phyloP scores from a whole-genome alignment of 2,113 vertebrate species.

The Manacus vitellinus region DNA sequence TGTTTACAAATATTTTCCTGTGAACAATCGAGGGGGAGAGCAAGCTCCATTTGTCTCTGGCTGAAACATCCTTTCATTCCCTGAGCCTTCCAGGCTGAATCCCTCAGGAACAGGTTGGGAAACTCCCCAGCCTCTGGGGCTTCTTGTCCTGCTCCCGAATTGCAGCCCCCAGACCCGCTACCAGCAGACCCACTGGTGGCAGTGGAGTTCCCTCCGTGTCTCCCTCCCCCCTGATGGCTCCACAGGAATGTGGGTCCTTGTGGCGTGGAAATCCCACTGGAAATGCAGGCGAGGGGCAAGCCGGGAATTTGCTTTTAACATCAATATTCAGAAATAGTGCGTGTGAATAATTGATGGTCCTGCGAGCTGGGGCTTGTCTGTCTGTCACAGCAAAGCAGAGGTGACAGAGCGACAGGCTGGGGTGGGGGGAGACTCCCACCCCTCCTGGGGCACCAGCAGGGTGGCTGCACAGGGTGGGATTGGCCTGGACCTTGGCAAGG shows the following conservation, averaged over 20 bases:
- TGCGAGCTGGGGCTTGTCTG: neutral
- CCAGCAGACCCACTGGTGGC: neutral
- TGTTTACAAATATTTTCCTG: slow-evolving; percentile 35
- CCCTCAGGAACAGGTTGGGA: rapidly evolving
- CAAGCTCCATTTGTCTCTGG: neutral
- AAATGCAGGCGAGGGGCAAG: slow-evolving; percentile 64
- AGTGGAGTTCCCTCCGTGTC: neutral
- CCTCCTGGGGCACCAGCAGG: neutral
- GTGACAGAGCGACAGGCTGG: neutral
- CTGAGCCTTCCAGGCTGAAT: neutral
- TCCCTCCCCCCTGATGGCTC: neutral
- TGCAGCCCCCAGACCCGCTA: rapidly evolving
- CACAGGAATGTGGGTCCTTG: neutral
- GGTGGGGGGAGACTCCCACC: neutral
- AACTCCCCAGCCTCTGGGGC: rapidly evolving
- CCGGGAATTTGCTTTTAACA: slow-evolving; percentile 83
- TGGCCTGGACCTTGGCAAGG: rapidly evolving
- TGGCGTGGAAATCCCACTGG: slow-evolving; percentile 35
- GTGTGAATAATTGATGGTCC: slow-evolving; percentile 84
- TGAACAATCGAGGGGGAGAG: neutral
- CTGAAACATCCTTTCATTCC: neutral
- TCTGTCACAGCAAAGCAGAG: slow-evolving; percentile 1
- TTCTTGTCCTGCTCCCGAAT: neutral
- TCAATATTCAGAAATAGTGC: slow-evolving; percentile 86
- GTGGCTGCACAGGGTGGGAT: neutral